phyloP scores from a whole-genome alignment of 2,888 invertebrate species.

The Nasonia oneida region DNA sequence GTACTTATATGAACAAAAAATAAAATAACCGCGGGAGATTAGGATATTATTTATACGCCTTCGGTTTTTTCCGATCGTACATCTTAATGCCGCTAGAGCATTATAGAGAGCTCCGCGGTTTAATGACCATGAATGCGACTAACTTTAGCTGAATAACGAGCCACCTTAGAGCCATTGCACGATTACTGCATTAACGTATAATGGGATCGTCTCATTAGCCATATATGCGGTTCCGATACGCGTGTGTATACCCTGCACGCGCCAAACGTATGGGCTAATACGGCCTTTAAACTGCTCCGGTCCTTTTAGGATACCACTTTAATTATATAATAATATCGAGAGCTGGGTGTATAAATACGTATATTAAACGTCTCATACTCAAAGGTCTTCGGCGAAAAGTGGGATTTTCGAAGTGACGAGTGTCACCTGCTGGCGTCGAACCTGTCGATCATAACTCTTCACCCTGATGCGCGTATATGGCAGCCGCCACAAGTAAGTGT shows the following conservation, averaged over 20 bases:
- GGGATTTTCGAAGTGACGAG: background rate
- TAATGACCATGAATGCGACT: constrained; percentile 14
- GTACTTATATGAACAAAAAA: background rate
- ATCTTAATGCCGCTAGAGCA: background rate
- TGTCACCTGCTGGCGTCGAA: background rate
- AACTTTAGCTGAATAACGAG: constrained; percentile 13
- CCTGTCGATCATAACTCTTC: background rate
- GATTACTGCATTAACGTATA: constrained; percentile 20
- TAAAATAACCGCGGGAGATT: background rate
- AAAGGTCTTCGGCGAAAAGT: background rate
- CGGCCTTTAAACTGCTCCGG: background rate
- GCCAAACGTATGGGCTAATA: constrained; percentile 18
- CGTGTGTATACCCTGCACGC: background rate
- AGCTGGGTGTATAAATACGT: background rate
- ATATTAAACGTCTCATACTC: background rate
- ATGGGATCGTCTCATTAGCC: constrained; percentile 43
- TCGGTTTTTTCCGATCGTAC: background rate
- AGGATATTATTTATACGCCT: background rate
- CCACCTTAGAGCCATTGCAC: constrained; percentile 22
- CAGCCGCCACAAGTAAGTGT: background rate
- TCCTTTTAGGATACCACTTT: background rate
- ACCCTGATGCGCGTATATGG: background rate
- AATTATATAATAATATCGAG: background rate
- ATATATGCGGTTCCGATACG: constrained; percentile 15
- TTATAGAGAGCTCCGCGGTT: background rate